These are phyloP conservation scores for Hemicrepidius hirtus DNA, from an alignment of 2,888 invertebrate genomes.

Conservation along the genomic window DNA sequence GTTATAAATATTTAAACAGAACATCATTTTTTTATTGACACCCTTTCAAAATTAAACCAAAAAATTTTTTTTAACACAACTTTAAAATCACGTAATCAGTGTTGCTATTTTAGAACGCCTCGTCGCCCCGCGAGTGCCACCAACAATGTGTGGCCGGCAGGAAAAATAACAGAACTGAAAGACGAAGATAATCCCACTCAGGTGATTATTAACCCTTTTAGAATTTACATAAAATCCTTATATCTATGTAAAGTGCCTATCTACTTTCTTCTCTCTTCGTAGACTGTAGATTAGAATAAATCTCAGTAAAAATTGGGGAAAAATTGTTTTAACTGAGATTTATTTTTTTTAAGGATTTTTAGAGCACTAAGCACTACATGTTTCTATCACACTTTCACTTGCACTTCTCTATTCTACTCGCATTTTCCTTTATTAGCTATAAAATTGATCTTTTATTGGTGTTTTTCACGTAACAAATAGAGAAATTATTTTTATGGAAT, in stretches of 20 bases:
- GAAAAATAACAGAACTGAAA: slow-evolving; percentile 66
- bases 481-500: no score
- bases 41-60: no score
- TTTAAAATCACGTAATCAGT: slow-evolving; percentile 29
- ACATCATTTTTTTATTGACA: not conserved
- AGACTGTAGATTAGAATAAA: slow-evolving; percentile 53
- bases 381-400: slow-evolving; percentile 70
- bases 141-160: slow-evolving; percentile 57
- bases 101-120: slow-evolving; percentile 62
- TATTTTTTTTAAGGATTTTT: slow-evolving; percentile 49
- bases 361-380: slow-evolving; percentile 71
- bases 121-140: slow-evolving; percentile 66
- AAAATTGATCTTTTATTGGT: not conserved
- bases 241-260: slow-evolving; percentile 37
- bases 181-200: slow-evolving; percentile 69
- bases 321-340: slow-evolving; percentile 52
- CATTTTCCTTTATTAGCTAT: not conserved
- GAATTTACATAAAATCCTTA: slow-evolving; percentile 39
- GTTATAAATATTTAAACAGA: not conserved
- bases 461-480: no score
- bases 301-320: slow-evolving; percentile 47
- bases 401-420: slow-evolving; percentile 34
- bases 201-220: slow-evolving; percentile 63
- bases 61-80: not conserved
- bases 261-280: slow-evolving; percentile 47